Evolutionary conservation across 1,140 invertebrate genomes (phyloP).

Genomic region (Calliopsis andreniformis): DNA sequence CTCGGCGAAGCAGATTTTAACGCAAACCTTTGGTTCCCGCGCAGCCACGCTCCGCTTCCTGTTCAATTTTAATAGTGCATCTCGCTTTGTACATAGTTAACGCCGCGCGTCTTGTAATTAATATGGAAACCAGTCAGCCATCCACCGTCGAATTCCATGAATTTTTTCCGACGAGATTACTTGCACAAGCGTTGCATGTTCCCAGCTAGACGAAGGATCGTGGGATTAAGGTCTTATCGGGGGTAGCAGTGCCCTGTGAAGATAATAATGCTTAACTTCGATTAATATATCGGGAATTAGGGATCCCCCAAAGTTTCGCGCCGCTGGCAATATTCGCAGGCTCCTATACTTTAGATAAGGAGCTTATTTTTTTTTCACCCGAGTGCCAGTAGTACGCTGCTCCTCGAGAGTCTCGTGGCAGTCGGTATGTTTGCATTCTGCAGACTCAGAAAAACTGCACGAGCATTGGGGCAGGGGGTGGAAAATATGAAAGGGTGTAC

Average conservation of each 20-base stretch:
- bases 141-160: background rate
- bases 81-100: background rate
- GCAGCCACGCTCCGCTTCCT: background rate
- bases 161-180: conserved; percentile 1
- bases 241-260: background rate
- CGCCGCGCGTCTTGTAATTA: background rate
- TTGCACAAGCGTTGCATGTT: background rate
- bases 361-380: conserved; percentile 30
- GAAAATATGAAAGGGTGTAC: too few species aligned
- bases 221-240: conserved; percentile 52
- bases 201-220: conserved; percentile 22
- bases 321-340: conserved; percentile 7
- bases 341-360: conserved; percentile 12
- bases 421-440: too few species aligned
- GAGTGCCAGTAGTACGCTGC: background rate
- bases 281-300: conserved; percentile 56
- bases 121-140: background rate
- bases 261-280: conserved; percentile 51
- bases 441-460: too few species aligned
- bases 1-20: background rate
- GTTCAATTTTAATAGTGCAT: background rate
- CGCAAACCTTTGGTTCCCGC: background rate
- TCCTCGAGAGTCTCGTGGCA: too few species aligned
- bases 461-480: too few species aligned
- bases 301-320: conserved; percentile 26